Evolutionary conservation across 2,888 invertebrate species (phyloP), one percentile per base, ranked within the genome.

Genomic region (Papilio protenor): DNA sequence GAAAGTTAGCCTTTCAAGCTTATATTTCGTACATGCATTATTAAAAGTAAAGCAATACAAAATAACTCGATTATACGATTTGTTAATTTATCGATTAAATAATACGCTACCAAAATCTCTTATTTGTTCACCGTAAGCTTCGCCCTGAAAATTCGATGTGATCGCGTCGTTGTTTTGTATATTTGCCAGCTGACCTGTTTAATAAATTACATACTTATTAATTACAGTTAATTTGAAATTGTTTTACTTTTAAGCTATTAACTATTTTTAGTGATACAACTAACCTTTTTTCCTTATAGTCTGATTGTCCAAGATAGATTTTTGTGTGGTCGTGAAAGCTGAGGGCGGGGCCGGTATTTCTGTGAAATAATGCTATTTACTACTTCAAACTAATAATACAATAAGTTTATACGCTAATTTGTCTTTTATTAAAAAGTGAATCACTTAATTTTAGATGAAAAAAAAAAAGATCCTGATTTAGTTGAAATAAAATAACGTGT

Each of bases 271-370:
- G 64, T 70, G 1, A 66, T 0, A 55, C 71, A n/a, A 40, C n/a
- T 59, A 84, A 94, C 94, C 94, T 90, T 94, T 94, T 84, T 94
- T 94, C 80, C 90, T 89, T 75, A 93, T 90, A 49, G 94, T 94
- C 85, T 94, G 93, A 83, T 94, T 94, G 82, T 94, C 94, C 83
- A 94, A 81, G 77, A 92, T 81, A 27, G 91, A 84, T 84, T 91
- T 93, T 81, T 88, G 92, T 16, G 94, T 94, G 1, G 97, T 96
- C 76, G 96, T 96, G 82, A 95, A 95, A n/a, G 96, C 95, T 1
- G 97, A 97, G 8, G 97, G 97, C 3, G 98, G 98, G 6, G 97
- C 97, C 45, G 97, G 97, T 91, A 98, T 97, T 96, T 98, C 98
- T 98, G 95, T 80, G 64, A 75, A 47, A 55, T n/a, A 47, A 75